phyloP scores from a whole-genome alignment of 2,888 invertebrate species.

The Luperina nickerlii region DNA sequence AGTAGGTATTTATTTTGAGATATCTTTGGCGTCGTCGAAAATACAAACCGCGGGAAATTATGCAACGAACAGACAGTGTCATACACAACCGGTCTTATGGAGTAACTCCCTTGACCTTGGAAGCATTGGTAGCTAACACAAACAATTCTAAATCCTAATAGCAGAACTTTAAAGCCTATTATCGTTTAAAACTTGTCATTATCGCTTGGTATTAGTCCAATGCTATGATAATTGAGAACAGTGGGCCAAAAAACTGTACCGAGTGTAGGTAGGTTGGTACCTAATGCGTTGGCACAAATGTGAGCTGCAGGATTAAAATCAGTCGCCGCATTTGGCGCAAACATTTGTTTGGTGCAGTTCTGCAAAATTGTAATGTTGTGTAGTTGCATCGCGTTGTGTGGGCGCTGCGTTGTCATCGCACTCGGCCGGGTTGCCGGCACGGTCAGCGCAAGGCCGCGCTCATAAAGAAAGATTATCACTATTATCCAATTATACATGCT shows the following conservation, averaged over 20 bases:
- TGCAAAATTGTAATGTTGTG: conserved; percentile 51
- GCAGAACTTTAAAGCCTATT: conserved; percentile 75
- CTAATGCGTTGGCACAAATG: conserved; percentile 70
- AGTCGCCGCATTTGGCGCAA: conserved; percentile 68
- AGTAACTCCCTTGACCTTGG: conserved; percentile 86
- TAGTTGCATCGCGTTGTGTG: conserved; percentile 17
- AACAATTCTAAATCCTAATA: conserved; percentile 74
- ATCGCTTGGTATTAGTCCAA: conserved; percentile 88
- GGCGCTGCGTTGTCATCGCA: conserved; percentile 51
- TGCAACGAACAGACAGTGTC: conserved; percentile 75
- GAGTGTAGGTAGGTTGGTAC: conserved; percentile 70
- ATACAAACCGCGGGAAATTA: conserved; percentile 76
- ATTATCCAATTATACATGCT: conserved; percentile 86
- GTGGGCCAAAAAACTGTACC: conserved; percentile 85
- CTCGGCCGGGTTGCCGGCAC: conserved; percentile 64
- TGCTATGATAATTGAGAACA: conserved; percentile 84
- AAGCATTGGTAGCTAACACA: conserved; percentile 55
- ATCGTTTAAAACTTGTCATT: conserved; percentile 79
- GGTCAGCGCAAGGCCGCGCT: conserved; percentile 80
- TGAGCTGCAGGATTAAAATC: conserved; percentile 60
- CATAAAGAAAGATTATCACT: conserved; percentile 80
- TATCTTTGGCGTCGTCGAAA: conserved; percentile 53
- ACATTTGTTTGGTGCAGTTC: conserved; percentile 64
- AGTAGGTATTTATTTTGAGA: conserved; percentile 25
- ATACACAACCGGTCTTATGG: conserved; percentile 81